Base-by-base conservation (phyloP, 2,888 invertebrate species). In the Cephalotes varians region DNA sequence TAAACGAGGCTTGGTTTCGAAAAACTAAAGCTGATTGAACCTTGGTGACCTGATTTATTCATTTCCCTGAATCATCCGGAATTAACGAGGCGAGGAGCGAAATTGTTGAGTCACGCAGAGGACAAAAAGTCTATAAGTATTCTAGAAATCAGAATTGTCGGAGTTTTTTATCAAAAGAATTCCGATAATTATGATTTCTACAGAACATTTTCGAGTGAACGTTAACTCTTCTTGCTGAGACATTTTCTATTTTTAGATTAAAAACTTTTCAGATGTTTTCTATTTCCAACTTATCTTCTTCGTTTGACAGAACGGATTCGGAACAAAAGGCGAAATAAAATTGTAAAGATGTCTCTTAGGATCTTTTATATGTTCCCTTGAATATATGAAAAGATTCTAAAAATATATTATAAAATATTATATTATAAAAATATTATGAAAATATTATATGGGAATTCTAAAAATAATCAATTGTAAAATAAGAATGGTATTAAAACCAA, bases 21-120 rank as follows among this genome's bases (percentile, higher is more conserved):
- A 31, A 56, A 79, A 34, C 15, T 69, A 34, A 69, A 69, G 5
- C 56, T 56, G 44, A 79, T 49, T 56, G 77, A 79, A 9, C 25
- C 71, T 44, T 25, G 44, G 28, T 44, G 71, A 71, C 34, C 31
- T 12, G 71, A 71, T 79, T 79, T 71, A 54, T 25, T 65, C 37
- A n/a, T 76, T 74, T 74, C 31, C 3, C 18, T 51, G 40, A 65
- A 71, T 47, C 44, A 12, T 5, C 21, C 15, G 21, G 44, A 71
- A 79, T 56, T 71, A 56, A 25, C 44, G 9, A 21, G 5, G 3
- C 18, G 64, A 12, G n/a, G 18, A 51, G 44, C 44, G n/a, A 56
- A 40, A 71, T 69, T 69, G 40, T 54, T 71, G 56, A 79, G 44
- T 79, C 71, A 71, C 25, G 21, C 28, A 60, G 12, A 9, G 31